Conservation (phyloP, 1,140 invertebrate species). For the Pseudomyrmex flavicornis region DNA sequence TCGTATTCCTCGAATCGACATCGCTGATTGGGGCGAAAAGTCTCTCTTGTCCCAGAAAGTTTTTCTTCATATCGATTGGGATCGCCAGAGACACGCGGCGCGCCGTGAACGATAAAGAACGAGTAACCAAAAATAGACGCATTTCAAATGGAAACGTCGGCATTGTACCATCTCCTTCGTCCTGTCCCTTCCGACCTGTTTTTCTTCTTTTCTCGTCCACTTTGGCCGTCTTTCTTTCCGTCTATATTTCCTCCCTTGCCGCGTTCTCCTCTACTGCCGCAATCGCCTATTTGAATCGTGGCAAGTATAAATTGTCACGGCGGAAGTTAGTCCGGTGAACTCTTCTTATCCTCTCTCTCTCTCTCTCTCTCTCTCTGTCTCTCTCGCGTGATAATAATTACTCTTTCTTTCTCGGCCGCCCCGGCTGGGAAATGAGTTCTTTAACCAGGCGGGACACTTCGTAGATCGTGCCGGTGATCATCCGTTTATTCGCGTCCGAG, state of each 20-base stretch:
- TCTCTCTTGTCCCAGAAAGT: not conserved
- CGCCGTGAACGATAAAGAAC: not conserved
- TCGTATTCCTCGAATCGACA: not conserved
- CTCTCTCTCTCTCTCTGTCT: conserved; percentile 64
- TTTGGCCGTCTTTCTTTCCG: not conserved
- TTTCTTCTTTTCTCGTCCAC: not conserved
- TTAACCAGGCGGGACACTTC: conserved; percentile 69
- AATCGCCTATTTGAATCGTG: conserved; percentile 51
- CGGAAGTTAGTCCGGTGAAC: conserved; percentile 73
- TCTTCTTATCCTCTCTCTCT: conserved; percentile 67
- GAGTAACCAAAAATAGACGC: conserved; percentile 1
- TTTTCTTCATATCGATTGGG: not conserved
- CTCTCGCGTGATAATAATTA: conserved; percentile 75
- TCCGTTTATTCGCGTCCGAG: conserved; percentile 64
- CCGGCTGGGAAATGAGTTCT: conserved; percentile 70
- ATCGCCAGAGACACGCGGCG: not conserved
- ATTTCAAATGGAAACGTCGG: conserved; percentile 63
- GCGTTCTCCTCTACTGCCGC: not conserved
- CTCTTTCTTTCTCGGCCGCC: conserved; percentile 69
- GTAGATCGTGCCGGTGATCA: conserved; percentile 67
- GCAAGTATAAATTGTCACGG: conserved; percentile 75
- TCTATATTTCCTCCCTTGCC: not conserved
- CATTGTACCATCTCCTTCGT: conserved; percentile 54
- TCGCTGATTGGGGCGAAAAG: conserved; percentile 1
- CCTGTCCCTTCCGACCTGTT: not conserved